These are phyloP conservation scores for Pristionchus maxplancki DNA, from an alignment of 2,888 invertebrate genomes.

Conservation along the genomic window DNA sequence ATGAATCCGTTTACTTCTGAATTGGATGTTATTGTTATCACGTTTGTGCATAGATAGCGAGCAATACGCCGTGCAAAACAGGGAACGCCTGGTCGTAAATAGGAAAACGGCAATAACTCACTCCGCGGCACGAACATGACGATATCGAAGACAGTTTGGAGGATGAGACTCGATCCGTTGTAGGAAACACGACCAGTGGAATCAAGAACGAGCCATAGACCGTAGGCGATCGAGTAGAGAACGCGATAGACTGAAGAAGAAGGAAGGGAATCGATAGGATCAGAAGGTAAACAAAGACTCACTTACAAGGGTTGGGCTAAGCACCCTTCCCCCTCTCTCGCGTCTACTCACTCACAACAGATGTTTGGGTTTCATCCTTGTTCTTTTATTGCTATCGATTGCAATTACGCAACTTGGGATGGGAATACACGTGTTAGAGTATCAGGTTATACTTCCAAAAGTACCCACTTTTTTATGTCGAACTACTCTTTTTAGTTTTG, in stretches of 20 bases:
- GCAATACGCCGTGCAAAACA: background rate
- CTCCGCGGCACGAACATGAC: conserved; percentile 8
- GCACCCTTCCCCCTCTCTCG: background rate
- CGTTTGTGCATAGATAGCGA: background rate
- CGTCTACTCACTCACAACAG: background rate
- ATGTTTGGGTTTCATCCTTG: conserved; percentile 3
- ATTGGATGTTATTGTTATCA: background rate
- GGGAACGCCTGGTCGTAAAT: background rate
- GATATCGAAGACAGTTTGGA: background rate
- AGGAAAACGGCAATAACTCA: background rate
- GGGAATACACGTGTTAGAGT: no score
- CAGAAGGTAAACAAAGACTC: conserved; percentile 43
- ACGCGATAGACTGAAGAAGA: conserved; percentile 48
- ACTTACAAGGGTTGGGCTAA: conserved; percentile 44
- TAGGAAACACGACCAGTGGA: conserved; percentile 8
- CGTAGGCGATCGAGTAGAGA: conserved; percentile 47
- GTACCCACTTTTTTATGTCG: no score
- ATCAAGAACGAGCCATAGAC: conserved; percentile 6
- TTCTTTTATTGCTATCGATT: background rate
- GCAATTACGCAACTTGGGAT: background rate
- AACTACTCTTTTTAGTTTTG: no score
- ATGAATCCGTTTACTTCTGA: background rate
- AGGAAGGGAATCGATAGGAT: background rate
- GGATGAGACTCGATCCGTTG: background rate
- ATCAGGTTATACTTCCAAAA: no score